A percentile compares a stretch with the other conserved stretches of the same genome.
Conservation (phyloP, 30 jellyfish, hydroid and myxozoan species). For the Chrysaora quinquecirrha region DNA sequence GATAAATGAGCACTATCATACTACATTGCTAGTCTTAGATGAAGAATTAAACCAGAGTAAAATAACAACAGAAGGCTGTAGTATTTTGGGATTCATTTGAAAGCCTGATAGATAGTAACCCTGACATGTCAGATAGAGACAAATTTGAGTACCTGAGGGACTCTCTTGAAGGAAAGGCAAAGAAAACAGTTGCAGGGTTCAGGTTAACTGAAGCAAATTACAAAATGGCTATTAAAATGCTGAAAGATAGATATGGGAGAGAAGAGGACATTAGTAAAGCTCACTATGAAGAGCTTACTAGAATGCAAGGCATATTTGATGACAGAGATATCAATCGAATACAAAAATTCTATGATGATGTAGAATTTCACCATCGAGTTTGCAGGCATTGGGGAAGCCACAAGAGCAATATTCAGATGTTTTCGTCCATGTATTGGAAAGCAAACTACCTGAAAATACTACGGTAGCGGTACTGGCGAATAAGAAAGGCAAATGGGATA, state of each 20-base stretch:
- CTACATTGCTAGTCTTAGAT: constrained; percentile 11
- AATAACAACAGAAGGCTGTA: constrained; percentile 17
- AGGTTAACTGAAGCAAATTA: constrained; percentile 33
- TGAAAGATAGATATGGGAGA: constrained; percentile 51
- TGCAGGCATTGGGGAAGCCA: constrained; percentile 29
- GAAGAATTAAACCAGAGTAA: constrained; percentile 4
- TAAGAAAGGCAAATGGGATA: constrained; percentile 19
- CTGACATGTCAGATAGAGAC: constrained; percentile 10
- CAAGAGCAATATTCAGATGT: constrained; percentile 49
- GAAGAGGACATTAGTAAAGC: constrained; percentile 20
- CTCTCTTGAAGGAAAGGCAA: constrained; percentile 2
- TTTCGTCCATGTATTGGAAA: constrained; percentile 33
- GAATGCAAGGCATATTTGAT: constrained; percentile 14
- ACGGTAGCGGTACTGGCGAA: constrained; percentile 15
- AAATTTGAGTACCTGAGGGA: background rate
- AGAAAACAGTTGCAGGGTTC: constrained; percentile 27
- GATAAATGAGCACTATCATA: constrained; percentile 1
- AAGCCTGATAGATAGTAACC: background rate
- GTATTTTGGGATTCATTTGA: constrained; percentile 16
- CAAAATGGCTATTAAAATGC: constrained; percentile 12
- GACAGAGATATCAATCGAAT: constrained; percentile 13
- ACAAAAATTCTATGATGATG: constrained; percentile 25
- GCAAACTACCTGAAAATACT: constrained; percentile 36
- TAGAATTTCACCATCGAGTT: constrained; percentile 2
- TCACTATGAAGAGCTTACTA: constrained; percentile 25